Evolutionary conservation across 2,888 invertebrate genomes (phyloP).

Genomic region (Ashinkailepas kermadecensis): DNA sequence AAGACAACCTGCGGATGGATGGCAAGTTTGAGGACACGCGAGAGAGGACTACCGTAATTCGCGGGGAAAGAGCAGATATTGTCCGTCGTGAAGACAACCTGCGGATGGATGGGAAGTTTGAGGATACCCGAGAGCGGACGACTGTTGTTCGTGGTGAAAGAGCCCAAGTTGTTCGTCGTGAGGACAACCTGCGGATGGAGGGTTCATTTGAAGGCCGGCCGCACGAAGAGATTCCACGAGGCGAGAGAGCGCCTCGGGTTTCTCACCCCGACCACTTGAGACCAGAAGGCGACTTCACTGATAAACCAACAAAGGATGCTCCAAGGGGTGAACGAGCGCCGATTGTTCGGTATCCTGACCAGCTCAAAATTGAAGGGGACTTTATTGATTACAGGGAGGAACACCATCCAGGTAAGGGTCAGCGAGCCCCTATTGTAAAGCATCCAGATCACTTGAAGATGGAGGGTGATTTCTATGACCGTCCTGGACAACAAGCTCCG

Average conservation of each 20-base stretch:
- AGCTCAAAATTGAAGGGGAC: slow-evolving; percentile 56
- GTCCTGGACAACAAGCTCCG: slow-evolving; percentile 28
- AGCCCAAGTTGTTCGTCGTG: slow-evolving; percentile 27
- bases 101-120: slow-evolving; percentile 38
- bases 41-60: background rate
- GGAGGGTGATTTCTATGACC: slow-evolving; percentile 20
- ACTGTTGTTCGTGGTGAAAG: slow-evolving; percentile 29
- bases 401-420: slow-evolving; percentile 42
- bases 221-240: background rate
- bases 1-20: slow-evolving; percentile 31
- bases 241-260: background rate
- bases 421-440: slow-evolving; percentile 43
- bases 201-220: slow-evolving; percentile 17
- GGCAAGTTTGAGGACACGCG: slow-evolving; percentile 3
- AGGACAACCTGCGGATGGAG: slow-evolving; percentile 34
- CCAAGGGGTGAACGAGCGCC: slow-evolving; percentile 43
- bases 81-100: slow-evolving; percentile 37
- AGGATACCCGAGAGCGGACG: slow-evolving; percentile 23
- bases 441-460: too few species aligned
- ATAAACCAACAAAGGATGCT: slow-evolving; percentile 37
- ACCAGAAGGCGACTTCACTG: slow-evolving; percentile 42
- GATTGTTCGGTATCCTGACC: slow-evolving; percentile 40
- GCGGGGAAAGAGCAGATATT: slow-evolving; percentile 36
- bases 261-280: background rate
- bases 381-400: slow-evolving; percentile 38